Conservation (phyloP, 1,140 invertebrate genomes). For the Lamellibrachia luymesi region DNA sequence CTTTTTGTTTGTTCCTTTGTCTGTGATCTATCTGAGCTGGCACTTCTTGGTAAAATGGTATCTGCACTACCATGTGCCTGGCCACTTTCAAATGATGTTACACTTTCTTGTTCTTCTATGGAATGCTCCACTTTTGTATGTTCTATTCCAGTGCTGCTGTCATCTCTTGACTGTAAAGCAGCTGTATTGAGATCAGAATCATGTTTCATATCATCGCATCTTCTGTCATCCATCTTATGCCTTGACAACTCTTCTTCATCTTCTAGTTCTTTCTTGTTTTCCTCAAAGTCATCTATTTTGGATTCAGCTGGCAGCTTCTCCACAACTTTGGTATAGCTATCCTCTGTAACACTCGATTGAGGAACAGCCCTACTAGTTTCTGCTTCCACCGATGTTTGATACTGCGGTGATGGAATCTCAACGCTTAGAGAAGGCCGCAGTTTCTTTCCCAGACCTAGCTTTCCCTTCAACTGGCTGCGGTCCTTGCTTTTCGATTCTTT, state of each 20-base stretch:
- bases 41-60: background rate
- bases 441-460: background rate
- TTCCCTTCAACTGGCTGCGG: background rate
- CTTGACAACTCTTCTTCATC: background rate
- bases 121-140: background rate
- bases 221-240: background rate
- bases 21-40: background rate
- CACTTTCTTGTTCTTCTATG: background rate
- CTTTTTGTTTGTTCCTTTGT: background rate
- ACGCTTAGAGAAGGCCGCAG: background rate
- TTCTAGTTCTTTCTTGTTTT: background rate
- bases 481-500: slow-evolving; percentile 1
- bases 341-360: background rate
- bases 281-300: background rate
- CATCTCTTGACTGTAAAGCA: background rate
- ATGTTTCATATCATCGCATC: background rate
- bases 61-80: background rate
- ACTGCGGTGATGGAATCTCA: background rate
- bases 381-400: background rate
- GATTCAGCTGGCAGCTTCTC: background rate
- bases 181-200: background rate
- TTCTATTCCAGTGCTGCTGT: background rate
- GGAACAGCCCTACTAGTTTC: background rate
- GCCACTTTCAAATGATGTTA: background rate
- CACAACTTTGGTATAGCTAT: background rate